Percentiles rank a stretch among this genome's conserved stretches.
Conservation (phyloP, 2,797 vertebrate genomes). For the Tapera naevia region DNA sequence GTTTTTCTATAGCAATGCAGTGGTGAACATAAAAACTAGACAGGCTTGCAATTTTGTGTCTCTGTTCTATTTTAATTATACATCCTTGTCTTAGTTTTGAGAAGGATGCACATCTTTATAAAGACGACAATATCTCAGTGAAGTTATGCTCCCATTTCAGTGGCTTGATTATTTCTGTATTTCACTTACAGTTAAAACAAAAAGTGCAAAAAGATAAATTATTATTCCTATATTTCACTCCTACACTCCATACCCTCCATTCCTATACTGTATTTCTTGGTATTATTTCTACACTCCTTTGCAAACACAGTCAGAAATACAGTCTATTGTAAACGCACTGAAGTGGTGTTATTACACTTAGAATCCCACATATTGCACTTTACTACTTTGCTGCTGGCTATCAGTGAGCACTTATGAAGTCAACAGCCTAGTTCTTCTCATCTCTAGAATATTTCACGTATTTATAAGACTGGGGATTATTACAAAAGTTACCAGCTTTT, state of each 20-base stretch:
- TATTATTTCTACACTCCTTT: background rate
- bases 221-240: background rate
- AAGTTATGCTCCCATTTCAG: background rate
- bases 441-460: background rate
- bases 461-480: background rate
- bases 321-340: background rate
- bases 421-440: background rate
- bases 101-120: background rate
- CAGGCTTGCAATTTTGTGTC: background rate
- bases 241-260: background rate
- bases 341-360: background rate
- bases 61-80: background rate
- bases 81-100: background rate
- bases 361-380: background rate
- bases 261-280: background rate
- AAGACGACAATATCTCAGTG: background rate
- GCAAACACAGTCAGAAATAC: background rate
- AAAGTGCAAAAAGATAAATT: background rate
- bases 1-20: background rate
- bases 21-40: background rate
- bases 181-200: background rate
- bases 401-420: background rate
- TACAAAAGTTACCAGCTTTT: background rate
- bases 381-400: background rate
- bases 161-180: background rate